Evolutionary conservation across 2,797 vertebrate genomes (phyloP).

Genomic region (Pitangus sulphuratus): DNA sequence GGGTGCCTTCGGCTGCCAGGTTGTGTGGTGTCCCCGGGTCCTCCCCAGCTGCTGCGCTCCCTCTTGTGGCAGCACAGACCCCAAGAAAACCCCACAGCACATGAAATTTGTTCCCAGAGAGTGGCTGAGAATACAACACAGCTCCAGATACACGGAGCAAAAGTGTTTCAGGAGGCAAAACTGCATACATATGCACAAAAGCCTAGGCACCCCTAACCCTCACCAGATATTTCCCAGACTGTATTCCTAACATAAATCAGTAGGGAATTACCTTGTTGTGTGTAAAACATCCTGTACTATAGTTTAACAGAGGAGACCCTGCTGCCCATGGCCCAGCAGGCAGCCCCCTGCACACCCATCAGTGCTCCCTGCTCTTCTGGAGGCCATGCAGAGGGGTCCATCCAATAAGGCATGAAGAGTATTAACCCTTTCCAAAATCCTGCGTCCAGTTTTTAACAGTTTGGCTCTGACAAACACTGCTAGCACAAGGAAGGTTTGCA

Average conservation of each 20-base stretch:
- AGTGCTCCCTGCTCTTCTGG: background rate
- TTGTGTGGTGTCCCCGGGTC: background rate
- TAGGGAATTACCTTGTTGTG: background rate
- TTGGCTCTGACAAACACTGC: constrained; percentile 27
- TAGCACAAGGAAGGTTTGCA: constrained; percentile 27
- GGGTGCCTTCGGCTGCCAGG: rapidly evolving
- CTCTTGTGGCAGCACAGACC: background rate
- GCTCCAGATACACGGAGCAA: background rate
- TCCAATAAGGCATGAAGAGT: background rate
- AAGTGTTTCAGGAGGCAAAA: background rate
- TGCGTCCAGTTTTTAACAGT: constrained; percentile 22
- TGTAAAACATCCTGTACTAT: background rate
- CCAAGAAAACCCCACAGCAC: background rate
- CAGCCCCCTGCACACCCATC: background rate
- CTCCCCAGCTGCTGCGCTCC: background rate
- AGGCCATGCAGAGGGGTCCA: background rate
- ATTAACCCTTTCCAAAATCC: constrained; percentile 14
- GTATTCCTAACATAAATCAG: background rate
- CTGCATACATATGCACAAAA: background rate
- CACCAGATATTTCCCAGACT: background rate
- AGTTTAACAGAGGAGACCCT: background rate
- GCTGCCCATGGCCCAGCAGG: background rate
- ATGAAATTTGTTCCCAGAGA: background rate
- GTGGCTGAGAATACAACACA: rapidly evolving
- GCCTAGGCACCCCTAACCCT: rapidly evolving